Evolutionary conservation across 2,797 vertebrate species (phyloP).

Genomic region (Acropternis orthonyx): DNA sequence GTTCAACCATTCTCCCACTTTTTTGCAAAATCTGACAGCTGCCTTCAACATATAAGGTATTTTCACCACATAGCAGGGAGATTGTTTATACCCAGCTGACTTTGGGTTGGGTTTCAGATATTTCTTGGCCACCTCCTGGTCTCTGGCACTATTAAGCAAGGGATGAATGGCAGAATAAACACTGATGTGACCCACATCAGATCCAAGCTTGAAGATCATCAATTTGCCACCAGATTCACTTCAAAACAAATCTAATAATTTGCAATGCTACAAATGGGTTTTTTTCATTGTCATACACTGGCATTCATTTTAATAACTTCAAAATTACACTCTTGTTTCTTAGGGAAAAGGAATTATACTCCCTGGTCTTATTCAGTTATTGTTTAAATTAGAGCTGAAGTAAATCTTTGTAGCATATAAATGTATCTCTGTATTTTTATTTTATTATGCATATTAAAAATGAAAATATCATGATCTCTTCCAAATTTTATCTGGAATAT

Average conservation of each 20-base stretch:
- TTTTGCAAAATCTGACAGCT: not conserved
- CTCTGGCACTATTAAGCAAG: not conserved
- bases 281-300: not conserved
- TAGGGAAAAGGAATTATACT: slow-evolving; percentile 14
- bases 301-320: not conserved
- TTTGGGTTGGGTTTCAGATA: not conserved
- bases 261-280: not conserved
- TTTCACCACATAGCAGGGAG: not conserved
- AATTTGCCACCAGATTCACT: rapidly evolving
- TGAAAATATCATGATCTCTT: slow-evolving; percentile 13
- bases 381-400: slow-evolving; percentile 27
- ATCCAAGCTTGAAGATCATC: not conserved
- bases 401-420: slow-evolving; percentile 4
- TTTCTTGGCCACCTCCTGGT: not conserved
- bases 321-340: slow-evolving; percentile 7
- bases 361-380: not conserved
- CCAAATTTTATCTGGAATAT: slow-evolving; percentile 49
- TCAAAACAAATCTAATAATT: not conserved
- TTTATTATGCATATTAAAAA: slow-evolving; percentile 29
- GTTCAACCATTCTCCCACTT: not conserved
- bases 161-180: not conserved
- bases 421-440: slow-evolving; percentile 18
- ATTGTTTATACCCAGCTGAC: not conserved
- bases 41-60: not conserved
- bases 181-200: not conserved